These are phyloP conservation scores for Latheticus oryzae DNA, from an alignment of 2,888 invertebrate genomes.

Conservation along the genomic window DNA sequence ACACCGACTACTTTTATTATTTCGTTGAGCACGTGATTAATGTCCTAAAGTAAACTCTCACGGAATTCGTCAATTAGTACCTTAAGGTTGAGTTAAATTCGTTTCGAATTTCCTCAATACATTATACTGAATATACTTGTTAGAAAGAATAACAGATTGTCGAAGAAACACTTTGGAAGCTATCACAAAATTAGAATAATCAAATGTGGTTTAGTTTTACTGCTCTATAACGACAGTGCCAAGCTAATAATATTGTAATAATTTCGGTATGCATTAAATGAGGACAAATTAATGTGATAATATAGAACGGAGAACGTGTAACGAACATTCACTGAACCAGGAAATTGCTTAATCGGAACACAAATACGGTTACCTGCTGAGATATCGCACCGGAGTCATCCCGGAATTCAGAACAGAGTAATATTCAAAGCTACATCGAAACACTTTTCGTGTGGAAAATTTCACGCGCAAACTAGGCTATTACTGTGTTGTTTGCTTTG, in stretches of 20 bases:
- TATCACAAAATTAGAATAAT: slow-evolving; percentile 11
- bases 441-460: no score
- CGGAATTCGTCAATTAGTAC: slow-evolving; percentile 38
- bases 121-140: slow-evolving; percentile 1
- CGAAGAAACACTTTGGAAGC: not conserved
- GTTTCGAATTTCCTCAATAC: slow-evolving; percentile 1
- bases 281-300: slow-evolving; percentile 48
- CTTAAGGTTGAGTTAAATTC: slow-evolving; percentile 15
- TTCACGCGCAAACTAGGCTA: no score
- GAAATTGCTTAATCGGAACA: slow-evolving; percentile 49
- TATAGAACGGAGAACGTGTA: slow-evolving; percentile 43
- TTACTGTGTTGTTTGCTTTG: no score
- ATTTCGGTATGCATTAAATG: slow-evolving; percentile 47
- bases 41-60: slow-evolving; percentile 29
- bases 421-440: slow-evolving; percentile 27
- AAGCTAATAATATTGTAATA: slow-evolving; percentile 42
- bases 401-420: slow-evolving; percentile 28
- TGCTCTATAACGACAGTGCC: slow-evolving; percentile 34
- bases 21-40: slow-evolving; percentile 32
- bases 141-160: slow-evolving; percentile 11
- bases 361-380: slow-evolving; percentile 44
- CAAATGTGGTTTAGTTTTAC: slow-evolving; percentile 16
- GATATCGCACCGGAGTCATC: slow-evolving; percentile 37
- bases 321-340: slow-evolving; percentile 48
- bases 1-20: slow-evolving; percentile 21